A percentile compares a stretch with the other conserved stretches of the same genome.
phyloP scores from a whole-genome alignment of 1,140 invertebrate species.

The Drosophila sulfurigaster region DNA sequence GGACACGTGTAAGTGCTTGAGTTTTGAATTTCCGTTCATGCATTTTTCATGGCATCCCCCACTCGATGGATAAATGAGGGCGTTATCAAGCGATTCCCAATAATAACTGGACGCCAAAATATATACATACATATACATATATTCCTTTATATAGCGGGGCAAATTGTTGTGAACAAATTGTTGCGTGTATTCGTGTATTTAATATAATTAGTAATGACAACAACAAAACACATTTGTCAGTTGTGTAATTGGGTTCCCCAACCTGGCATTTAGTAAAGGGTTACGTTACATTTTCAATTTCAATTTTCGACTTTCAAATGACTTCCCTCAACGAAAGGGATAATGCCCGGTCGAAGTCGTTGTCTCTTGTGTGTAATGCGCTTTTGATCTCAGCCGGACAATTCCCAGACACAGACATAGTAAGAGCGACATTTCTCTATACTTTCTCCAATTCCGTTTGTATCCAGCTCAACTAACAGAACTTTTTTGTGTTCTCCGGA shows the following conservation, averaged over 20 bases:
- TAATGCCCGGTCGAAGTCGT: neutral
- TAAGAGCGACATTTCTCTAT: too few species aligned
- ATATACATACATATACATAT: neutral
- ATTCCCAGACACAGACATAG: slow-evolving; percentile 46
- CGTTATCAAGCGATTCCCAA: slow-evolving; percentile 53
- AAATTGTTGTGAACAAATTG: slow-evolving; percentile 64
- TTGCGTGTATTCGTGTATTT: slow-evolving; percentile 66
- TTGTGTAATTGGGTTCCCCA: slow-evolving; percentile 36
- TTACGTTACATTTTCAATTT: slow-evolving; percentile 32
- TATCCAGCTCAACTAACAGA: slow-evolving; percentile 27
- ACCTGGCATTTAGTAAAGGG: slow-evolving; percentile 32
- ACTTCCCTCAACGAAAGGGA: slow-evolving; percentile 29
- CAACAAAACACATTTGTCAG: slow-evolving; percentile 48
- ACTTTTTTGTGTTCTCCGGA: slow-evolving; percentile 30
- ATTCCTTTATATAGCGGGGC: neutral
- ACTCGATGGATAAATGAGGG: slow-evolving; percentile 38
- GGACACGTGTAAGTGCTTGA: slow-evolving; percentile 58
- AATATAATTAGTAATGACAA: slow-evolving; percentile 79
- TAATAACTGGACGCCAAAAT: slow-evolving; percentile 41
- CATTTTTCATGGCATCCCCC: slow-evolving; percentile 67
- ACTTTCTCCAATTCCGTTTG: slow-evolving; percentile 19
- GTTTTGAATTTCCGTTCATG: slow-evolving; percentile 78
- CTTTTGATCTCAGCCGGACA: slow-evolving; percentile 67
- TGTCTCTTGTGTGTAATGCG: slow-evolving; percentile 41
- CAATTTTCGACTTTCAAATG: slow-evolving; percentile 52